A percentile compares a stretch with the other conserved stretches of the same genome.
Evolutionary conservation across 2,113 vertebrate species (phyloP).

Genomic region (Phainopepla nitens): DNA sequence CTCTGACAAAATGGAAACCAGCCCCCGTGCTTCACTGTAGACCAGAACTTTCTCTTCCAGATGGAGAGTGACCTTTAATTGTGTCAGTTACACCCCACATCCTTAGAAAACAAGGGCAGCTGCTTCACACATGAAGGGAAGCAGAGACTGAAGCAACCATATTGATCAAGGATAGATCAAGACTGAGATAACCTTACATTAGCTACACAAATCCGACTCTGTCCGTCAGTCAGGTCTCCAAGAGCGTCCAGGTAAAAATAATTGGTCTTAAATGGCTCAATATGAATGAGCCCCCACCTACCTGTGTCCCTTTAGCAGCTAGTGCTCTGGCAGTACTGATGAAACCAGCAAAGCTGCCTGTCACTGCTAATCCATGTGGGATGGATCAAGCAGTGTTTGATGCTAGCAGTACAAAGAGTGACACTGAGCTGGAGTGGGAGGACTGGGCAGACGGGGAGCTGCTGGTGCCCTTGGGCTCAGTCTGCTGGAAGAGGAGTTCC

Average conservation of each 20-base stretch:
- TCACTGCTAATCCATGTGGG: background rate
- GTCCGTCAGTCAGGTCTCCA: background rate
- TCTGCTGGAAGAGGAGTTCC: background rate
- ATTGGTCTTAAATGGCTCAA: background rate
- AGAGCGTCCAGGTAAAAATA: background rate
- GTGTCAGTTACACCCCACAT: constrained; percentile 62
- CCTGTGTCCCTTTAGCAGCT: background rate
- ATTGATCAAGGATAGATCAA: background rate
- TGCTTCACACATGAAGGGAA: constrained; percentile 58
- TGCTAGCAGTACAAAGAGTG: background rate
- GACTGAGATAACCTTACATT: background rate
- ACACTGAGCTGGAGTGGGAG: background rate
- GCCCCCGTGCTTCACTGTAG: background rate
- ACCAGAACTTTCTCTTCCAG: constrained; percentile 62
- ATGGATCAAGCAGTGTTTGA: background rate
- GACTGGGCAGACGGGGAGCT: background rate
- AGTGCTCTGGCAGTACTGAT: background rate
- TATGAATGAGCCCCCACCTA: background rate
- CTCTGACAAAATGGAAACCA: constrained; percentile 58
- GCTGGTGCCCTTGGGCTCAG: background rate
- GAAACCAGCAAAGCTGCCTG: background rate
- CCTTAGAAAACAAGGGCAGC: constrained; percentile 50
- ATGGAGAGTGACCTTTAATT: constrained; percentile 62
- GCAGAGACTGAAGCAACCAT: background rate
- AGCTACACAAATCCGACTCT: background rate